These are phyloP conservation scores for Conistra vaccinii DNA, from an alignment of 2,888 invertebrate genomes.

Conservation along the genomic window DNA sequence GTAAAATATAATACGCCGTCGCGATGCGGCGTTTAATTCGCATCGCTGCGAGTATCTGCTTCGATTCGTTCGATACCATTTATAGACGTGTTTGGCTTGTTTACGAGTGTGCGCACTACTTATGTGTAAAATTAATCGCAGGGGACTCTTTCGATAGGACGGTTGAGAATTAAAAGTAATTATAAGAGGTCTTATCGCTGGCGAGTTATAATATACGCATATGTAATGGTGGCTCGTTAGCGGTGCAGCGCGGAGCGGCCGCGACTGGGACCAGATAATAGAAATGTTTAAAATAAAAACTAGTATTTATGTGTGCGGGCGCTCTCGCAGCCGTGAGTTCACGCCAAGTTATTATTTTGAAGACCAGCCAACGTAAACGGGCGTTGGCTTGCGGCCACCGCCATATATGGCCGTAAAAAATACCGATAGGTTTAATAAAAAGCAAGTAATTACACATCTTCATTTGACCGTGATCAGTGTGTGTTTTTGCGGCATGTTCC, in stretches of 20 bases:
- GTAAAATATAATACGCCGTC: slow-evolving; percentile 76
- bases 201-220: slow-evolving; percentile 64
- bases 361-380: slow-evolving; percentile 83
- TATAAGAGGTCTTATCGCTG: slow-evolving; percentile 66
- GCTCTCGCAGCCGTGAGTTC: slow-evolving; percentile 63
- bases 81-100: slow-evolving; percentile 68
- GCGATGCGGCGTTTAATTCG: slow-evolving; percentile 65
- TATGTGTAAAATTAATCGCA: slow-evolving; percentile 72
- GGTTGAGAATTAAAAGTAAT: slow-evolving; percentile 62
- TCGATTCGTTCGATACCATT: slow-evolving; percentile 69
- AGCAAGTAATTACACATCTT: slow-evolving; percentile 88
- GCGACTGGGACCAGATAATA: slow-evolving; percentile 70
- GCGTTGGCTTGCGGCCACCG: slow-evolving; percentile 80
- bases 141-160: slow-evolving; percentile 55
- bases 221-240: slow-evolving; percentile 68
- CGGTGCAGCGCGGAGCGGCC: slow-evolving; percentile 37
- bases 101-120: slow-evolving; percentile 69
- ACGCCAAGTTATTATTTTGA: slow-evolving; percentile 78
- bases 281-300: slow-evolving; percentile 75
- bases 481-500: slow-evolving; percentile 83
- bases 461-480: slow-evolving; percentile 88
- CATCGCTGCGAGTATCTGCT: slow-evolving; percentile 66
- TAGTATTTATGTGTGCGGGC: slow-evolving; percentile 67
- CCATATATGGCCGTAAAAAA: slow-evolving; percentile 83
- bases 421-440: slow-evolving; percentile 81